phyloP scores from a whole-genome alignment of 2,888 invertebrate species.

The Cheiracanthium punctorium region DNA sequence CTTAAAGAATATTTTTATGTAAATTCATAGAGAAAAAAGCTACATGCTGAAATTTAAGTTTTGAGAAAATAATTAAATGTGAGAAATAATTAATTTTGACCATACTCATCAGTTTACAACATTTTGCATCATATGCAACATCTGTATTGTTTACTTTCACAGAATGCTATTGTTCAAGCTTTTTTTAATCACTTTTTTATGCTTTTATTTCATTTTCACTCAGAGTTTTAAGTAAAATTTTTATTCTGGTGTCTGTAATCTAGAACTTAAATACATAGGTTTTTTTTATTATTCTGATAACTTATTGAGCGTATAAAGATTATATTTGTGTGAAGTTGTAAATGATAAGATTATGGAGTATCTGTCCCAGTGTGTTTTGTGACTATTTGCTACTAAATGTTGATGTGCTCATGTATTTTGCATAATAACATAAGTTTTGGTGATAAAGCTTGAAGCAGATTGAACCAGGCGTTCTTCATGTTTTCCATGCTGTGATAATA shows the following conservation, averaged over 20 bases:
- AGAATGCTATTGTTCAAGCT: too few relatives aligned
- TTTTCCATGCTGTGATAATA: constrained; percentile 69
- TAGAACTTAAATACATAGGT: constrained; percentile 50
- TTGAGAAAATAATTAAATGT: too few relatives aligned
- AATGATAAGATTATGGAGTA: constrained; percentile 21
- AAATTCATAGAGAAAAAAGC: too few relatives aligned
- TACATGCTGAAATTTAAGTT: too few relatives aligned
- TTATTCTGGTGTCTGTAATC: constrained; percentile 60
- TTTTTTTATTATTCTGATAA: constrained; percentile 60
- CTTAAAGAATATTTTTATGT: too few relatives aligned
- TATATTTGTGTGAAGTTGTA: constrained; percentile 37
- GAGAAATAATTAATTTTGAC: too few relatives aligned
- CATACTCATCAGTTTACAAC: too few relatives aligned
- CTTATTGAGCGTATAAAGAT: constrained; percentile 41
- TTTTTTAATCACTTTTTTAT: too few relatives aligned
- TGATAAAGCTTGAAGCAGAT: constrained; percentile 50
- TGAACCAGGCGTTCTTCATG: constrained; percentile 66
- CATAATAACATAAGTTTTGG: constrained; percentile 31
- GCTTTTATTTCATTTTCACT: constrained; percentile 32
- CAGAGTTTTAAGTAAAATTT: constrained; percentile 59
- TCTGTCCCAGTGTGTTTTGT: constrained; percentile 24
- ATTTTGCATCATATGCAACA: too few relatives aligned
- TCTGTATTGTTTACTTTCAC: too few relatives aligned
- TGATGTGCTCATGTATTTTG: background rate
- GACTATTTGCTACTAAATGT: background rate